Evolutionary conservation across 2,113 vertebrate genomes (phyloP).

Genomic region (Notarius quadriscutis): DNA sequence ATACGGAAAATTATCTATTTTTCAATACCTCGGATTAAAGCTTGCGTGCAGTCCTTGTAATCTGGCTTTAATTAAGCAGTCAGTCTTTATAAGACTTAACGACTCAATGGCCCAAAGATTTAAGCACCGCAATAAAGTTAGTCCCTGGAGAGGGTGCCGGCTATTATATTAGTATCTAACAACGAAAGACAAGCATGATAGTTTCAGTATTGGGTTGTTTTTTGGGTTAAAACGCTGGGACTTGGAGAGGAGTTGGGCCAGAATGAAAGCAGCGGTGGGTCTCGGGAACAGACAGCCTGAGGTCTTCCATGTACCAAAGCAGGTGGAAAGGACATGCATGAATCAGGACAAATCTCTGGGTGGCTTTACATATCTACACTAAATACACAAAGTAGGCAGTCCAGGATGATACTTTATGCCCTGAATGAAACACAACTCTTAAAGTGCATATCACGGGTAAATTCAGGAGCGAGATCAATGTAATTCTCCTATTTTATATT

Average conservation of each 20-base stretch:
- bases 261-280: neutral
- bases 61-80: slow-evolving; percentile 9
- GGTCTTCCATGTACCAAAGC: neutral
- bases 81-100: neutral
- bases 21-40: neutral
- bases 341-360: neutral
- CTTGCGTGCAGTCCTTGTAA: neutral
- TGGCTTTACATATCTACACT: neutral
- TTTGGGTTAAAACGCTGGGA: neutral
- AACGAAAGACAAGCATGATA: neutral
- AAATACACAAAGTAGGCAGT: neutral
- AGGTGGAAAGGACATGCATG: neutral
- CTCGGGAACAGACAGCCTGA: neutral
- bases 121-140: slow-evolving; percentile 2
- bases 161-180: slow-evolving; percentile 10
- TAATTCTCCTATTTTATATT: too few relatives aligned
- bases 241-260: neutral
- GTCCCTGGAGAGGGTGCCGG: neutral
- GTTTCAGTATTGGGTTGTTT: neutral
- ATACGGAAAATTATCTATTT: neutral
- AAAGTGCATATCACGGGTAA: too few relatives aligned
- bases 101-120: neutral
- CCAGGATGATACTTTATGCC: neutral
- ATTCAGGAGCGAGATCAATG: too few relatives aligned
- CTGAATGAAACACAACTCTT: neutral